Conservation (phyloP, 2,797 vertebrate species). For the Falco biarmicus region DNA sequence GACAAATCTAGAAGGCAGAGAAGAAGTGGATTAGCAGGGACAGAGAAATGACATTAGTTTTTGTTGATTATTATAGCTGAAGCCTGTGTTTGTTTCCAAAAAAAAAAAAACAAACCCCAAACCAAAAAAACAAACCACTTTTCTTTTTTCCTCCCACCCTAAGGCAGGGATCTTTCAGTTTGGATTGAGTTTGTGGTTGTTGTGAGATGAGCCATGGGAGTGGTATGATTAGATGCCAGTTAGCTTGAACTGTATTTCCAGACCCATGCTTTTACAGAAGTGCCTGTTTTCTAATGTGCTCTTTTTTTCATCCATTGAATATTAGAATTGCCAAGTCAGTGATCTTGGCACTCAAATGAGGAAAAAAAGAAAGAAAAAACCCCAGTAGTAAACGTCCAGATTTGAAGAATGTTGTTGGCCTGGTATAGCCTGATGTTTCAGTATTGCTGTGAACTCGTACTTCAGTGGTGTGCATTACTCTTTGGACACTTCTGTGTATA, state of each 20-base stretch:
- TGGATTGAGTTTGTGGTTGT: background rate
- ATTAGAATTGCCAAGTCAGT: background rate
- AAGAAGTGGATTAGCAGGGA: background rate
- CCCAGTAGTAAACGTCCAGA: background rate
- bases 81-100: background rate
- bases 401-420: slow-evolving; percentile 40
- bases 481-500: background rate
- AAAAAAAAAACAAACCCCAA: too few relatives aligned
- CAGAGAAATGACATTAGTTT: background rate
- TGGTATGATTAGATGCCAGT: background rate
- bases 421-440: slow-evolving; percentile 38
- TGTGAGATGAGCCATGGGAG: background rate
- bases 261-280: background rate
- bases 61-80: background rate
- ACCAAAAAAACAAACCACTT: too few relatives aligned
- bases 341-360: background rate
- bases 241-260: slow-evolving; percentile 13
- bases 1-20: background rate
- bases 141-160: background rate
- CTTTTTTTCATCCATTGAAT: background rate
- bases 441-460: background rate
- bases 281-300: background rate
- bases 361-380: background rate
- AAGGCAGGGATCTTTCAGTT: background rate
- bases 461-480: background rate